Conservation (phyloP, 2,113 vertebrate species). For the Dicaeum eximium region DNA sequence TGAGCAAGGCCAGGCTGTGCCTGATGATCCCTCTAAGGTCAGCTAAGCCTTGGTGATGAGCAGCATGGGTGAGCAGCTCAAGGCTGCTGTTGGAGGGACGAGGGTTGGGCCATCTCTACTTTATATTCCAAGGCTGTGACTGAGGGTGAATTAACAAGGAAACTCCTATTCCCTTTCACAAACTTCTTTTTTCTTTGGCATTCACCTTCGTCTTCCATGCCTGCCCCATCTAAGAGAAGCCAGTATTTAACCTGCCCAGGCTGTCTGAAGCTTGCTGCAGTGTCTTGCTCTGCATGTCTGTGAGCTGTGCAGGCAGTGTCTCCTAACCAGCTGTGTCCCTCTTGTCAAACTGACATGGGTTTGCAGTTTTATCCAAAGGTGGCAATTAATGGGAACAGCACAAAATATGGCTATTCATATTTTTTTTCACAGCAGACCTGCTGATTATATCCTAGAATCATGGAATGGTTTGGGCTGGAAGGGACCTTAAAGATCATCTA, state of each 20-base stretch:
- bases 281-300: accelerated
- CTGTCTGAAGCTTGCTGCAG: neutral
- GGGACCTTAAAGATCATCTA: too few species aligned
- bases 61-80: accelerated
- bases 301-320: too few species aligned
- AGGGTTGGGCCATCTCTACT: neutral
- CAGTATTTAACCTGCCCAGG: neutral
- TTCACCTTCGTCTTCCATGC: neutral
- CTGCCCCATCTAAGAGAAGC: neutral
- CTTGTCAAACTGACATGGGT: neutral
- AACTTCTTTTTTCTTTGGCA: neutral
- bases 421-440: neutral
- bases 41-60: neutral
- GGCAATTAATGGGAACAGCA: neutral
- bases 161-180: neutral
- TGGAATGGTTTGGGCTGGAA: neutral
- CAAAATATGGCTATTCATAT: neutral
- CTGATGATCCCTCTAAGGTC: neutral
- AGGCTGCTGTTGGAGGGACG: neutral
- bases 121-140: neutral
- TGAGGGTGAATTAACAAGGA: neutral
- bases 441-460: neutral
- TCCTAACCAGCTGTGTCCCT: neutral
- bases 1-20: neutral
- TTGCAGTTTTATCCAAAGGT: neutral